A percentile compares a stretch with the other conserved stretches of the same genome.
Evolutionary conservation across 2,888 invertebrate genomes (phyloP).

Genomic region (Volucella inflata): DNA sequence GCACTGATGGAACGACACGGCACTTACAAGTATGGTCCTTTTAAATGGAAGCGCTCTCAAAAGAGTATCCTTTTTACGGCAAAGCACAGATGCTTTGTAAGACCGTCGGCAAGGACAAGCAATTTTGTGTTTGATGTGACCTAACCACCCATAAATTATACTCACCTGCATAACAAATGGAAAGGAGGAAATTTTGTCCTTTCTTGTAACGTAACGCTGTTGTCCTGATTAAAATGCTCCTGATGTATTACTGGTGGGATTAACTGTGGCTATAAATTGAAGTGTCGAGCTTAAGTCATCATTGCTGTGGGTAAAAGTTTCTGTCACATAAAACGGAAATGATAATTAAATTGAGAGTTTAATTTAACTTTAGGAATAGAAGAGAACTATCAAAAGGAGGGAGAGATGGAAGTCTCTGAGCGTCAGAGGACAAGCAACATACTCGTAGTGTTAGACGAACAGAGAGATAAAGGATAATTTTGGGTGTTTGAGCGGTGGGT

Average conservation of each 20-base stretch:
- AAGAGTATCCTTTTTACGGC: slow-evolving; percentile 53
- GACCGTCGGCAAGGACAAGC: slow-evolving; percentile 54
- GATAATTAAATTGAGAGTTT: slow-evolving; percentile 38
- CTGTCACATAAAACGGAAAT: slow-evolving; percentile 19
- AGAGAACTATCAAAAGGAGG: too few species aligned
- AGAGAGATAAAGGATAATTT: too few species aligned
- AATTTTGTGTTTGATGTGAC: slow-evolving; percentile 75
- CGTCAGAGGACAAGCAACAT: too few species aligned
- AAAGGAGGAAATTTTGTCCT: slow-evolving; percentile 58
- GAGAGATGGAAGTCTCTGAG: too few species aligned
- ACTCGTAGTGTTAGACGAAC: too few species aligned
- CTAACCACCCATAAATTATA: slow-evolving; percentile 75
- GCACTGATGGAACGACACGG: slow-evolving; percentile 16
- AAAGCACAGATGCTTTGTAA: slow-evolving; percentile 47
- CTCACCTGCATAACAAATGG: slow-evolving; percentile 62
- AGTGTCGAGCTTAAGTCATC: slow-evolving; percentile 70
- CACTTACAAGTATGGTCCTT: neutral
- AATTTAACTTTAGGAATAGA: slow-evolving; percentile 13
- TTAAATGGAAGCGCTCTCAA: slow-evolving; percentile 48
- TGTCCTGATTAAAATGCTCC: slow-evolving; percentile 66
- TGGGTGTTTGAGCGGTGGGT: too few species aligned
- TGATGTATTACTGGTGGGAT: slow-evolving; percentile 70
- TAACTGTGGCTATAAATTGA: slow-evolving; percentile 69
- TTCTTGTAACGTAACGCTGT: slow-evolving; percentile 42
- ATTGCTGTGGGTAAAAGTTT: slow-evolving; percentile 31